Evolutionary conservation across 2,888 invertebrate species (phyloP).

Genomic region (Tenthredo scrophulariae): DNA sequence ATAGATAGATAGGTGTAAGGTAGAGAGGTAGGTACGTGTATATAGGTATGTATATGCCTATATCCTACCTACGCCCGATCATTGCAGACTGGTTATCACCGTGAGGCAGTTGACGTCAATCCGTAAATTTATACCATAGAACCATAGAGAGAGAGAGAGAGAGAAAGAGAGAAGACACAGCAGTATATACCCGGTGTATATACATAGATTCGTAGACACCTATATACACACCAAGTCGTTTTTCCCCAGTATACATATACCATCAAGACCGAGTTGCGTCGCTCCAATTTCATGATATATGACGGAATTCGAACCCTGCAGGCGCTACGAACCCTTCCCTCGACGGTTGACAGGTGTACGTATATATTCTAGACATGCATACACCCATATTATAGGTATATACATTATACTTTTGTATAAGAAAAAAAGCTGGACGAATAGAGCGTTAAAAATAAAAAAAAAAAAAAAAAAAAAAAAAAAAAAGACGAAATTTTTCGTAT

Average conservation of each 20-base stretch:
- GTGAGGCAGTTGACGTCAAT: neutral
- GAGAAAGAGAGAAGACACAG: slow-evolving; percentile 14
- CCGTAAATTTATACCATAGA: slow-evolving; percentile 46
- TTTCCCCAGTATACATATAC: neutral
- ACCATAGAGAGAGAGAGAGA: too few species aligned
- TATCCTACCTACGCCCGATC: neutral
- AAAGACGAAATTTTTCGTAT: too few species aligned
- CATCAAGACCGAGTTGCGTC: neutral
- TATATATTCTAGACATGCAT: neutral
- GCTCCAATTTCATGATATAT: slow-evolving; percentile 52
- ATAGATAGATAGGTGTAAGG: neutral
- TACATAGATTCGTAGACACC: neutral
- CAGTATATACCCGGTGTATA: neutral
- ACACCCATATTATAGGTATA: neutral
- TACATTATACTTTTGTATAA: neutral
- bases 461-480: too few species aligned
- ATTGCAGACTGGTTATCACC: slow-evolving; percentile 16
- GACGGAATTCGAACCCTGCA: slow-evolving; percentile 39
- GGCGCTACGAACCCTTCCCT: slow-evolving; percentile 24
- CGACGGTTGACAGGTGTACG: slow-evolving; percentile 13
- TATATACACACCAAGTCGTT: neutral
- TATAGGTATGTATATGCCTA: neutral
- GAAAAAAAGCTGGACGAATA: neutral
- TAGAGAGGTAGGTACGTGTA: neutral
- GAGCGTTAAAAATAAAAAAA: too few species aligned